Evolutionary conservation across 2,797 vertebrate species (phyloP).

Genomic region (Hapalemur alaotrensis): DNA sequence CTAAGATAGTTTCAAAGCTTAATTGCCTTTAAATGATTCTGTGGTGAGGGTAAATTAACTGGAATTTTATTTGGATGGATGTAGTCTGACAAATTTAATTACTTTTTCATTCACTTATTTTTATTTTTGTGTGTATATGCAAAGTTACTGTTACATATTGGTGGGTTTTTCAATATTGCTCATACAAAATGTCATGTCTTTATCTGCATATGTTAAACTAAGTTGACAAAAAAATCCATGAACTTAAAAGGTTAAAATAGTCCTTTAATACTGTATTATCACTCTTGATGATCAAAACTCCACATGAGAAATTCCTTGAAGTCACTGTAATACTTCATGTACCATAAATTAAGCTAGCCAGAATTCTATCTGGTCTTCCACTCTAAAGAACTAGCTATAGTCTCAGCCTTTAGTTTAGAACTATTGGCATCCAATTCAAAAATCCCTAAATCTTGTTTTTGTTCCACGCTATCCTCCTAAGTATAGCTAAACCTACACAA

Average conservation of each 20-base stretch:
- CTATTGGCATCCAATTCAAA: not conserved
- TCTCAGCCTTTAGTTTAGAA: not conserved
- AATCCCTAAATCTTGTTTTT: not conserved
- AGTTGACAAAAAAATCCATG: not conserved
- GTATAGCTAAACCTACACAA: not conserved
- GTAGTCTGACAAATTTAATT: not conserved
- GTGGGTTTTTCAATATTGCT: not conserved
- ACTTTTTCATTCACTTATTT: not conserved
- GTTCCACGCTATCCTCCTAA: not conserved
- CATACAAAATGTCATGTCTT: not conserved
- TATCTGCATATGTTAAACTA: not conserved
- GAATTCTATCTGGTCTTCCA: not conserved
- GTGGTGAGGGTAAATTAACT: not conserved
- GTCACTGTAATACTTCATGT: not conserved
- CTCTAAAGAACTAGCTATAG: not conserved
- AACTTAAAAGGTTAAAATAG: not conserved
- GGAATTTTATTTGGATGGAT: conserved; percentile 16
- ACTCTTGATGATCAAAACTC: not conserved
- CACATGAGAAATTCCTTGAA: not conserved
- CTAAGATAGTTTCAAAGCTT: not conserved
- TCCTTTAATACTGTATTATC: not conserved
- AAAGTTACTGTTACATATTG: not conserved
- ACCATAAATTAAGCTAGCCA: not conserved
- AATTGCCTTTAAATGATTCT: conserved; percentile 20
- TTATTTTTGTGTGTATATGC: not conserved